A percentile compares a stretch with the other conserved stretches of the same genome.
Evolutionary conservation across 2,888 invertebrate genomes (phyloP).

Genomic region (Pristionchus entomophagus): DNA sequence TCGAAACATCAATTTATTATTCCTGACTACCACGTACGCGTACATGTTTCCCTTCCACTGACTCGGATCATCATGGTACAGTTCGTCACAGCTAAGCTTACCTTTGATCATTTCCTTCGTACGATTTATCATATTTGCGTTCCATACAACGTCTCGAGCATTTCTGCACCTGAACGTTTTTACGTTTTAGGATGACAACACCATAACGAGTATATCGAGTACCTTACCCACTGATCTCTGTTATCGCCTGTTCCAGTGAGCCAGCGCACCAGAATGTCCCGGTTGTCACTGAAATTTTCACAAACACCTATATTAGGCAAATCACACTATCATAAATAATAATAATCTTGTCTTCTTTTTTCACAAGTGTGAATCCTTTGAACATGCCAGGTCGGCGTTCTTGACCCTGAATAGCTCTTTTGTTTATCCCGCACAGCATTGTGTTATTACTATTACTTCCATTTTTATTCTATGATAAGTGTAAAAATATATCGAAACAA

Average conservation of each 20-base stretch:
- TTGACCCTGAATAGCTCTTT: background rate
- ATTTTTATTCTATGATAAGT: no score
- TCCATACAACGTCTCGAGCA: background rate
- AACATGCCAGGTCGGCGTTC: background rate
- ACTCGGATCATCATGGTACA: no score
- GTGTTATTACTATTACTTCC: no score
- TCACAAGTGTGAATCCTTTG: background rate
- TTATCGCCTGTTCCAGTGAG: background rate
- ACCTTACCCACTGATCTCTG: conserved; percentile 8
- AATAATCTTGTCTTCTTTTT: background rate
- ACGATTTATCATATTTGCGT: background rate
- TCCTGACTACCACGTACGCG: no score
- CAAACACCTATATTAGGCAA: background rate
- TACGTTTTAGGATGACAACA: background rate
- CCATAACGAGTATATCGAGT: background rate
- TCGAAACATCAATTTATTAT: no score
- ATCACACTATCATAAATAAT: background rate
- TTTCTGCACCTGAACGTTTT: background rate
- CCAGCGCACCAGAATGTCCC: conserved; percentile 27
- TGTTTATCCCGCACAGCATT: no score
- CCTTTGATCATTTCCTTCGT: conserved; percentile 12
- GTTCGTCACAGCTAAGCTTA: background rate
- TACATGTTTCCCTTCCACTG: no score
- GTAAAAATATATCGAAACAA: background rate
- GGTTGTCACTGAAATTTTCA: background rate